Evolutionary conservation across 2,113 vertebrate genomes (phyloP).

Genomic region (Choloepus hoffmanni): DNA sequence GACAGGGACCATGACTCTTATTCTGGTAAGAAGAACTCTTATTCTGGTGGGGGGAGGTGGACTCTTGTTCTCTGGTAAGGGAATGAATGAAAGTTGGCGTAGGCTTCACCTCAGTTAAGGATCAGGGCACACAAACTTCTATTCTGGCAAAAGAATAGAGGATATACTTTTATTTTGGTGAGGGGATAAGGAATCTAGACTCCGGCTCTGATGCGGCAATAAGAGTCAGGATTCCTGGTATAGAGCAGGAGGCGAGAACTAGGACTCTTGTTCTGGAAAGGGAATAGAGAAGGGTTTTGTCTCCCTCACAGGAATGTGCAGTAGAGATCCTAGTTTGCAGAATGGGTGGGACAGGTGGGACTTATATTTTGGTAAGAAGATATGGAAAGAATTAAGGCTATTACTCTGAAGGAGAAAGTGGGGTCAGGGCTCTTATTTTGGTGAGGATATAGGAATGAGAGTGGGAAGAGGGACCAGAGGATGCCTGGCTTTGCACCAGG

Average conservation of each 20-base stretch:
- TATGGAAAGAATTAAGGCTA: constrained; percentile 42
- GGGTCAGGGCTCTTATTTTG: not conserved
- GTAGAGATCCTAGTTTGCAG: not conserved
- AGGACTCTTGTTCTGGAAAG: not conserved
- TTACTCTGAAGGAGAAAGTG: constrained; percentile 49
- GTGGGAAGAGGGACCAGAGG: not conserved
- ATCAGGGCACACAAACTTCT: not conserved
- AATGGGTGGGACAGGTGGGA: not conserved
- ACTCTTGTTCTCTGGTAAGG: not conserved
- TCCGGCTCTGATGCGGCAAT: constrained; percentile 8
- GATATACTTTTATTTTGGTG: constrained; percentile 50
- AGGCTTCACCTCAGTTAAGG: constrained; percentile 85
- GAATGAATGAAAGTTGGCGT: not conserved
- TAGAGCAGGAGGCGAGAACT: not conserved
- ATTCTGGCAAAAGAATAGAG: not conserved
- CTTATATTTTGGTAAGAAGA: constrained; percentile 44
- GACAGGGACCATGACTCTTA: constrained; percentile 93
- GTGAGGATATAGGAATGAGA: not conserved
- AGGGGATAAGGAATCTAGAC: not conserved
- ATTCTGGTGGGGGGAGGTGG: not conserved
- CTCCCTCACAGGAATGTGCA: not conserved
- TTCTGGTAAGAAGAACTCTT: constrained; percentile 84
- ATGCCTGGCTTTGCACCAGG: not conserved
- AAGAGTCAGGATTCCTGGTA: not conserved
- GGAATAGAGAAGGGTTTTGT: not conserved